These are phyloP conservation scores for Heteropelma amictum DNA, from an alignment of 2,888 invertebrate species.

Conservation along the genomic window DNA sequence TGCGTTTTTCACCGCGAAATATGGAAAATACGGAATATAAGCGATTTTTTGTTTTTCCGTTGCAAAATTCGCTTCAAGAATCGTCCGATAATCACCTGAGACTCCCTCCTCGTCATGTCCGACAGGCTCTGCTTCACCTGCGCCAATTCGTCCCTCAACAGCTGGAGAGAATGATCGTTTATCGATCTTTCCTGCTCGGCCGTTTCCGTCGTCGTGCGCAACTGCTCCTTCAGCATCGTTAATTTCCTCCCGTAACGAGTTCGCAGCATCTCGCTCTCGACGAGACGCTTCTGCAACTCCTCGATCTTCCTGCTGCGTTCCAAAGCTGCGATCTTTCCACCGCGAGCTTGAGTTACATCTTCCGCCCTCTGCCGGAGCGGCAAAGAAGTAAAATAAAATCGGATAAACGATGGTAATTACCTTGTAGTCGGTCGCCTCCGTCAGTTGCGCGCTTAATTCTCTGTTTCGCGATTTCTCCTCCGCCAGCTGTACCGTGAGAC, in stretches of 20 bases:
- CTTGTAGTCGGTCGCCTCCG: slow-evolving; percentile 93
- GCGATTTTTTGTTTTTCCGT: neutral
- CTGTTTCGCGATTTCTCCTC: slow-evolving; percentile 90
- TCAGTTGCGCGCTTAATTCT: slow-evolving; percentile 90
- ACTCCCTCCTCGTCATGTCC: slow-evolving; percentile 85
- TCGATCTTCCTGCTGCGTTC: slow-evolving; percentile 91
- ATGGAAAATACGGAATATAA: neutral
- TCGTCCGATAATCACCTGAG: slow-evolving; percentile 79
- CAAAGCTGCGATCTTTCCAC: slow-evolving; percentile 91
- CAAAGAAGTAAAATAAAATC: too few relatives aligned
- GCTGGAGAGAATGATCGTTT: slow-evolving; percentile 84
- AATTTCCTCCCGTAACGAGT: slow-evolving; percentile 87
- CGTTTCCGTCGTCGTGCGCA: slow-evolving; percentile 83
- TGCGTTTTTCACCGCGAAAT: slow-evolving; percentile 63
- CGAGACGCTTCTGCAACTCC: slow-evolving; percentile 88
- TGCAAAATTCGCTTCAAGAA: neutral
- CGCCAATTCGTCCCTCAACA: slow-evolving; percentile 87
- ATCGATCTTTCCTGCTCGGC: slow-evolving; percentile 85
- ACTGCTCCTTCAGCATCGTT: slow-evolving; percentile 85
- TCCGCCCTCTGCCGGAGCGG: too few relatives aligned
- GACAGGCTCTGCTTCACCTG: slow-evolving; percentile 86
- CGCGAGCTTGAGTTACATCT: too few relatives aligned
- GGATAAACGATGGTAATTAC: too few relatives aligned
- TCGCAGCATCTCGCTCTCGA: slow-evolving; percentile 89
- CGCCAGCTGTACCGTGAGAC: slow-evolving; percentile 87